These are phyloP conservation scores for Acyrthosiphon pisum DNA, from an alignment of 1,140 invertebrate species.

Conservation along the genomic window DNA sequence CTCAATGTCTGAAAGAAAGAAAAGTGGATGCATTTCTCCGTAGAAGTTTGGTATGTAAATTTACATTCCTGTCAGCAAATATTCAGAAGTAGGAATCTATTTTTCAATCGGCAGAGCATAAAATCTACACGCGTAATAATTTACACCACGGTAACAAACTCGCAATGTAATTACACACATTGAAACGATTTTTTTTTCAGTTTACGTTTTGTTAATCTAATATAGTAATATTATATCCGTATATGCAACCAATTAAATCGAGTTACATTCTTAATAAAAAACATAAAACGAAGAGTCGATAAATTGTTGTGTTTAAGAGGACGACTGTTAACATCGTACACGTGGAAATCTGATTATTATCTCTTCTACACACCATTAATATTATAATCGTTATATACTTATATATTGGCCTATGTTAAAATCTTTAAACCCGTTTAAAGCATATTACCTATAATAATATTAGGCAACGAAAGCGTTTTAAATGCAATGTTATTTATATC, in stretches of 20 bases:
- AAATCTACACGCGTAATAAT: background rate
- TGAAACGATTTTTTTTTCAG: background rate
- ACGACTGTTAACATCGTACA: no score
- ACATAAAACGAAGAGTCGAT: no score
- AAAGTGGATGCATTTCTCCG: background rate
- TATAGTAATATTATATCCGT: background rate
- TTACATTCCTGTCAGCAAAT: constrained; percentile 8
- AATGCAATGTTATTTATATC: background rate
- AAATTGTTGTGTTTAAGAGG: no score
- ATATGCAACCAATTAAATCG: background rate
- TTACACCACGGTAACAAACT: background rate
- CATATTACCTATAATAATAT: background rate
- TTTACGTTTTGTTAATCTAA: background rate
- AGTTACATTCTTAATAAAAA: background rate
- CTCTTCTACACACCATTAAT: background rate
- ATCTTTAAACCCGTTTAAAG: background rate
- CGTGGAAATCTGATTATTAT: no score
- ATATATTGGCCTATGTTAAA: no score
- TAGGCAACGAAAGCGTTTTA: background rate
- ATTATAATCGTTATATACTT: background rate
- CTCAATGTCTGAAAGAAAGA: background rate
- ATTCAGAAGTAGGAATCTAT: background rate
- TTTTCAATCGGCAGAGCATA: background rate
- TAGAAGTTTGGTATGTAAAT: constrained; percentile 36
- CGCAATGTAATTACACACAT: background rate